Percentiles rank a stretch among this genome's conserved stretches.
Conservation (phyloP, 2,797 vertebrate species). For the Ara ararauna region DNA sequence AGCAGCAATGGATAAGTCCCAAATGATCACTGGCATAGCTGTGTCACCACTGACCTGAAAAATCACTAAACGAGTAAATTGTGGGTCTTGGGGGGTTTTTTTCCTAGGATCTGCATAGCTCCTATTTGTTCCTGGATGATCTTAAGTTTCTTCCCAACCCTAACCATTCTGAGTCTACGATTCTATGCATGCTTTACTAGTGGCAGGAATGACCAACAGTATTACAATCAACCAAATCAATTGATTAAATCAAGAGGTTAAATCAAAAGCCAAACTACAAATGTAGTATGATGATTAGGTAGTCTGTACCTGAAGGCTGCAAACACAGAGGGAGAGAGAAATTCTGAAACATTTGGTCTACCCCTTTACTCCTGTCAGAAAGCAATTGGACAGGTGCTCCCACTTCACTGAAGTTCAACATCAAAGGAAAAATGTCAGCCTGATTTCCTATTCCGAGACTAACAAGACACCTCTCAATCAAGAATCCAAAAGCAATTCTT, state of each 20-base stretch:
- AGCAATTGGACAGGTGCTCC: neutral
- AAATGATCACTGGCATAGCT: neutral
- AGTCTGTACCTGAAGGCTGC: neutral
- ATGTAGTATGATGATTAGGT: neutral
- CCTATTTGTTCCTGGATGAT: neutral
- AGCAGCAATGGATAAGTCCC: neutral
- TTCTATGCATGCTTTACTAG: neutral
- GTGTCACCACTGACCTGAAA: neutral
- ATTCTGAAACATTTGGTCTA: rapidly evolving
- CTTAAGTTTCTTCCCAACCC: neutral
- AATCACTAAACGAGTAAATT: neutral
- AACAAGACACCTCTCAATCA: neutral
- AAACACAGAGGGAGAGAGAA: neutral
- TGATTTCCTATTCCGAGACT: neutral
- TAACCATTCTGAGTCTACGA: neutral
- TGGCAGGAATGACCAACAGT: neutral
- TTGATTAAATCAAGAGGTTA: rapidly evolving
- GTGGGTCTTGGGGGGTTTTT: neutral
- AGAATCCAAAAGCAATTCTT: neutral
- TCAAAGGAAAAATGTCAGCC: neutral
- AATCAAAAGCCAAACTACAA: neutral
- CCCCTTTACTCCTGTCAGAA: neutral
- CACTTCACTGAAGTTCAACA: neutral
- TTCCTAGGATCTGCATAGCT: neutral
- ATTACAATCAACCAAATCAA: neutral